These are phyloP conservation scores for Amblyraja radiata DNA, from an alignment of 2,797 vertebrate genomes.

Conservation along the genomic window DNA sequence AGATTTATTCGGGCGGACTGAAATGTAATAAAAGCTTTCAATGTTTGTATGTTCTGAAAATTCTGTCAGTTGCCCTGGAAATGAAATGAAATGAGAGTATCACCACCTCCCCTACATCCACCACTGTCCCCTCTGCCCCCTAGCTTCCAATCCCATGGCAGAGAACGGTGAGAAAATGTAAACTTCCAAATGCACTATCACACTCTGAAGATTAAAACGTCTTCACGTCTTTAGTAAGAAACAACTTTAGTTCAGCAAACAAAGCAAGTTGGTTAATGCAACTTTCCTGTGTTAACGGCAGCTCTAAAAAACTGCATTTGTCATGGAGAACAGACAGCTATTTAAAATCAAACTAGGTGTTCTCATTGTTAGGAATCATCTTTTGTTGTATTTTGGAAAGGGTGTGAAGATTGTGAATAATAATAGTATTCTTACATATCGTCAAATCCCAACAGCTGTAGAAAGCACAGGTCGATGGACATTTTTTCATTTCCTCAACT, in stretches of 20 bases:
- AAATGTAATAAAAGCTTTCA: conserved; percentile 28
- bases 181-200: neutral
- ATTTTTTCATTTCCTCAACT: neutral
- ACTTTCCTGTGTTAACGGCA: neutral
- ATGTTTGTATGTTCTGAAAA: conserved; percentile 6
- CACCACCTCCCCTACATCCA: neutral
- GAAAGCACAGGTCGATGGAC: neutral
- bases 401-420: too few species aligned
- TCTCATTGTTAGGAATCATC: neutral
- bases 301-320: neutral
- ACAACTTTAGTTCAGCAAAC: too few species aligned
- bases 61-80: conserved; percentile 4
- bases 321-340: neutral
- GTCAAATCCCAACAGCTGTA: neutral
- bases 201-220: conserved; percentile 14
- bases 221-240: neutral
- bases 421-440: too few species aligned
- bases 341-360: neutral
- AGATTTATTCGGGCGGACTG: neutral
- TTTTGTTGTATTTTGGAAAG: neutral
- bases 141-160: neutral
- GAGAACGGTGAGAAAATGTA: conserved; percentile 22
- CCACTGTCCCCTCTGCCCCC: too few species aligned
- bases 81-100: neutral
- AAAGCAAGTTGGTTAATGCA: neutral